Evolutionary conservation across 2,797 vertebrate species (phyloP).

Genomic region (Meriones psammophilus): DNA sequence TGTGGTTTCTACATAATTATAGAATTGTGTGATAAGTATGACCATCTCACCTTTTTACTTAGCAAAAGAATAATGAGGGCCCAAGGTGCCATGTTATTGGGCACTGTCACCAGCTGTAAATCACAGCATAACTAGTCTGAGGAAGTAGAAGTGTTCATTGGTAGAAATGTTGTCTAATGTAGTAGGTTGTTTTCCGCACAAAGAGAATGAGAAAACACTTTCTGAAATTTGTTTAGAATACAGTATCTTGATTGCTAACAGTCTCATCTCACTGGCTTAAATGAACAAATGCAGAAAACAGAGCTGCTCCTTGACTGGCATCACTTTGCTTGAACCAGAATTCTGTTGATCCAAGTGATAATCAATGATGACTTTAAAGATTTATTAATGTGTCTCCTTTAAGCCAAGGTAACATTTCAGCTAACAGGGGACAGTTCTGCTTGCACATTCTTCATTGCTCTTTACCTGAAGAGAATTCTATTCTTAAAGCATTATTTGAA

Average conservation of each 20-base stretch:
- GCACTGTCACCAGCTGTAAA: not conserved
- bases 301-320: not conserved
- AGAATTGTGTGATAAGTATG: not conserved
- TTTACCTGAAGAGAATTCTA: not conserved
- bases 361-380: not conserved
- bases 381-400: not conserved
- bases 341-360: not conserved
- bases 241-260: not conserved
- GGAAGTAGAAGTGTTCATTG: not conserved
- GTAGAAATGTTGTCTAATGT: not conserved
- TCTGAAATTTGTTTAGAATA: not conserved
- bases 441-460: not conserved
- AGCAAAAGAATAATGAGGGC: not conserved
- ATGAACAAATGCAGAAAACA: not conserved
- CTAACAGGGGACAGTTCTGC: not conserved
- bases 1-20: not conserved
- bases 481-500: slow-evolving; percentile 5
- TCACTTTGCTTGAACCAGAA: not conserved
- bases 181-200: not conserved
- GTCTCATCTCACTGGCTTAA: not conserved
- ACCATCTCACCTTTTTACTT: not conserved
- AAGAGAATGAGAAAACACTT: not conserved
- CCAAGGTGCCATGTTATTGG: not conserved
- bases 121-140: not conserved
- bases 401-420: not conserved